Conservation (phyloP, 2,888 invertebrate genomes). For the Lasius platythorax region DNA sequence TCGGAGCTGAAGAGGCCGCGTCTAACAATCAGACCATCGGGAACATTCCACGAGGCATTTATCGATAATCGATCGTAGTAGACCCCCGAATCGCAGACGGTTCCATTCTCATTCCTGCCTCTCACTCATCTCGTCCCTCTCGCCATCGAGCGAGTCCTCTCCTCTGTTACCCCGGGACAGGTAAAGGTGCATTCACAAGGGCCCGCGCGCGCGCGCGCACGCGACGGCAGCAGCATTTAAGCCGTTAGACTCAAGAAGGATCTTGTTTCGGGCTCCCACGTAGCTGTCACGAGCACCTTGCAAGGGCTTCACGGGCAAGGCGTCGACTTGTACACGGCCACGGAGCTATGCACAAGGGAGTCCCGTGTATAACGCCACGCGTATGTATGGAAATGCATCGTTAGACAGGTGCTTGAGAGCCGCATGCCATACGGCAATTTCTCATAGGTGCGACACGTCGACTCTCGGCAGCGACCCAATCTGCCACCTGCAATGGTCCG, state of each 20-base stretch:
- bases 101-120: conserved; percentile 51
- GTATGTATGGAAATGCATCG: conserved; percentile 51
- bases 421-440: conserved; percentile 78
- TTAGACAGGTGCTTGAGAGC: conserved; percentile 64
- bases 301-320: background rate
- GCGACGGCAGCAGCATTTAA: background rate
- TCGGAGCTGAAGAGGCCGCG: conserved; percentile 58
- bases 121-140: conserved; percentile 4
- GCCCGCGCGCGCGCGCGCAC: background rate
- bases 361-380: conserved; percentile 20
- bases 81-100: conserved; percentile 49
- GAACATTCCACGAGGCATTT: conserved; percentile 71
- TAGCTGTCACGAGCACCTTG: conserved; percentile 49
- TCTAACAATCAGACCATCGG: conserved; percentile 71
- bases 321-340: conserved; percentile 30
- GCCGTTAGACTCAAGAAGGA: conserved; percentile 58
- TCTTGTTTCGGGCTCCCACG: conserved; percentile 63
- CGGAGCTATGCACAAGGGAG: conserved; percentile 31
- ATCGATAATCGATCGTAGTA: conserved; percentile 74
- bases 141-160: background rate
- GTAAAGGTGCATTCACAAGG: conserved; percentile 50
- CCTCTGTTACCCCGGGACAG: conserved; percentile 6
- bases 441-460: conserved; percentile 74
- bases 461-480: conserved; percentile 67
- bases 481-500: conserved; percentile 70